Evolutionary conservation across 2,113 vertebrate species (phyloP).

Genomic region (Protobothrops mucrosquamatus): DNA sequence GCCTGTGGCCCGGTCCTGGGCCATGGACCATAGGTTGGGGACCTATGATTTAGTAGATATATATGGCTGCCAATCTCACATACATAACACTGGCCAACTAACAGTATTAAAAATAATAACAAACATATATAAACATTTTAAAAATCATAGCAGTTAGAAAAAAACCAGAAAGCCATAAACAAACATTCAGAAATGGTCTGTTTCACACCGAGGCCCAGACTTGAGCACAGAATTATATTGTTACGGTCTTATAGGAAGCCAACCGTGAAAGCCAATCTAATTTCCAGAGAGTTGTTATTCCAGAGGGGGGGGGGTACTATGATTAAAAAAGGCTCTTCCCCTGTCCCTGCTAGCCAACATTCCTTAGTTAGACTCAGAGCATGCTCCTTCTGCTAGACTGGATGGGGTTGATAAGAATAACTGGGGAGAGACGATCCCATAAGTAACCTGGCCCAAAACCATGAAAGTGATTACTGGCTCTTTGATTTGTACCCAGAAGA

Average conservation of each 20-base stretch:
- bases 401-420: background rate
- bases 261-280: background rate
- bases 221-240: background rate
- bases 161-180: background rate
- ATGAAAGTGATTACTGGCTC: background rate
- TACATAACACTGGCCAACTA: background rate
- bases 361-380: background rate
- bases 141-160: background rate
- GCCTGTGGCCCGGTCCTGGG: accelerated
- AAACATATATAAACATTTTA: background rate
- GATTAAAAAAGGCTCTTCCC: background rate
- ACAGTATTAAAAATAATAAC: background rate
- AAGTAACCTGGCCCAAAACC: background rate
- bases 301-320: background rate
- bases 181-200: background rate
- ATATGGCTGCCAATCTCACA: background rate
- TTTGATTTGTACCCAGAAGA: background rate
- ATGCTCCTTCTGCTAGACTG: background rate
- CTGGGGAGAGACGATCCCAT: background rate
- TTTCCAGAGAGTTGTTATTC: background rate
- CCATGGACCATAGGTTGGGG: no score
- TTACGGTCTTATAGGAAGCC: background rate
- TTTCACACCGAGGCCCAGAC: background rate
- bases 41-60: background rate
- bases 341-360: background rate